Percentiles rank a stretch among this genome's conserved stretches.
Evolutionary conservation across 2,113 vertebrate species (phyloP).

Genomic region (Lepus europaeus): DNA sequence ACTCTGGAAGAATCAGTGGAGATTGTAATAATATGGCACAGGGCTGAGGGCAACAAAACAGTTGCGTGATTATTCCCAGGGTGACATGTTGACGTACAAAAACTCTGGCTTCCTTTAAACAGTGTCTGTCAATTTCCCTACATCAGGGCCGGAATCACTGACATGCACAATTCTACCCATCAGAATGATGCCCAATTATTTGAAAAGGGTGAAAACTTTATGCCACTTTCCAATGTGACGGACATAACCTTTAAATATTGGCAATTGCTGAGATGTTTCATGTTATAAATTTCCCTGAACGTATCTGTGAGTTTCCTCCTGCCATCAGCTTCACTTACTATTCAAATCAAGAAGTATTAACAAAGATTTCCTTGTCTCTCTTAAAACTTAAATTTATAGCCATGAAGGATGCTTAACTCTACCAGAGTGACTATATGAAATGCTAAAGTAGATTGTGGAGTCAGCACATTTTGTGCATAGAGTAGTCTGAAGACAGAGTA

Average conservation of each 20-base stretch:
- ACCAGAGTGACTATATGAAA: background rate
- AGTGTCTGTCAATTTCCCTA: constrained; percentile 83
- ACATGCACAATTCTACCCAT: constrained; percentile 86
- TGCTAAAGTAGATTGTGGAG: background rate
- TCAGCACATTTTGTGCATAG: background rate
- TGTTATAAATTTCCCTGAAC: constrained; percentile 81
- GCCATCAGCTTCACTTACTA: constrained; percentile 61
- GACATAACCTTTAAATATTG: constrained; percentile 88
- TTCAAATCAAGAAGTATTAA: constrained; percentile 73
- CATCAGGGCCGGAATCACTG: constrained; percentile 79
- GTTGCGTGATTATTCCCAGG: constrained; percentile 84
- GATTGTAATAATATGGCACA: constrained; percentile 68
- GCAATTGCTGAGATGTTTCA: constrained; percentile 83
- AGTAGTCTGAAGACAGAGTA: background rate
- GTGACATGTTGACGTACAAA: constrained; percentile 83
- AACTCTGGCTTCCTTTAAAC: constrained; percentile 85
- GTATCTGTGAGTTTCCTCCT: constrained; percentile 81
- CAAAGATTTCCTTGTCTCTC: constrained; percentile 68
- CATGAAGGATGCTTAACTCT: constrained; percentile 24
- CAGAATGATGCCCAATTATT: constrained; percentile 88
- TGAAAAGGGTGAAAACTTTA: constrained; percentile 88
- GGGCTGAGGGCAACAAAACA: constrained; percentile 79
- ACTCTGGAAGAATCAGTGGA: constrained; percentile 58
- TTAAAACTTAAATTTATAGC: constrained; percentile 63
- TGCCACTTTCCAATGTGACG: constrained; percentile 85